Percentiles rank a stretch among this genome's conserved stretches.
Conservation (phyloP, 2,113 vertebrate genomes). For the Tichodroma muraria region DNA sequence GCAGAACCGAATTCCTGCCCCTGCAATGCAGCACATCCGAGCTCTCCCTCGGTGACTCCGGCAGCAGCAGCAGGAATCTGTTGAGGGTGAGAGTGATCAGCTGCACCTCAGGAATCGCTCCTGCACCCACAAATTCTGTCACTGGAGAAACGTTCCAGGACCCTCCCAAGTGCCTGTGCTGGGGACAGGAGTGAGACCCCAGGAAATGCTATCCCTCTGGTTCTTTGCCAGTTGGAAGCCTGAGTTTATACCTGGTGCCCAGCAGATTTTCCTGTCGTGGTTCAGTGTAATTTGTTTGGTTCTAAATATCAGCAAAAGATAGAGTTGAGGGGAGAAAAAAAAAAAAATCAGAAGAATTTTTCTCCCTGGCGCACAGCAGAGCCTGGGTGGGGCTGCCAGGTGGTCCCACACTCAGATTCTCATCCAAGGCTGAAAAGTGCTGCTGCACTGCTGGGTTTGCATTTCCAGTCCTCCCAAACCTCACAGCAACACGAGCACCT, state of each 20-base stretch:
- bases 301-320: neutral
- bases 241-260: neutral
- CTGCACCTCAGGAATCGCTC: neutral
- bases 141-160: neutral
- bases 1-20: neutral
- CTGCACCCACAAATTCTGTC: neutral
- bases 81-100: neutral
- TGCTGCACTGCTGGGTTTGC: neutral
- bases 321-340: neutral
- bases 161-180: neutral
- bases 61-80: neutral
- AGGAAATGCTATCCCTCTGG: neutral
- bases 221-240: neutral
- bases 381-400: neutral
- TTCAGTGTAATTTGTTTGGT: neutral
- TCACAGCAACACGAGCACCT: neutral
- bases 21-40: conserved; percentile 6
- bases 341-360: neutral
- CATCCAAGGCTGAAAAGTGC: rapidly evolving
- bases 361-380: rapidly evolving
- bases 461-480: neutral
- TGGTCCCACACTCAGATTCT: neutral
- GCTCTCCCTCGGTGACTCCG: neutral
- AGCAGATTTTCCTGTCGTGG: neutral
- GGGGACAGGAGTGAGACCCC: neutral